Evolutionary conservation across 2,888 invertebrate species (phyloP).

Genomic region (Bursaphelenchus okinawaensis): DNA sequence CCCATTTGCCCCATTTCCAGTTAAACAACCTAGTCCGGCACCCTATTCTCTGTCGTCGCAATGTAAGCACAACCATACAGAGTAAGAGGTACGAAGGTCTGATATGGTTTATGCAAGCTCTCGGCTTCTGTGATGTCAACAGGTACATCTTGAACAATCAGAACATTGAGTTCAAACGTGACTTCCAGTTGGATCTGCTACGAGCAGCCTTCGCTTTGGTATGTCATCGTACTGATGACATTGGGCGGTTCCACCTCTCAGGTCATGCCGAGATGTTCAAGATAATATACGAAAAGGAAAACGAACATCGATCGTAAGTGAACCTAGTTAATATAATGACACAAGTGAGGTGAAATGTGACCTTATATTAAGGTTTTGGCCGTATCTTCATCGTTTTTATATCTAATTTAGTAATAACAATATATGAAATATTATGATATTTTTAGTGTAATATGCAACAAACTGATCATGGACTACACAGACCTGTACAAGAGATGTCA

Average conservation of each 20-base stretch:
- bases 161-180: conserved; percentile 32
- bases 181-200: conserved; percentile 46
- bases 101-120: conserved; percentile 34
- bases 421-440: conserved; percentile 3
- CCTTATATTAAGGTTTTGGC: background rate
- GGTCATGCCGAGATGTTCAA: conserved; percentile 36
- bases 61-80: conserved; percentile 15
- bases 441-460: conserved; percentile 41
- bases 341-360: background rate
- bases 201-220: conserved; percentile 50
- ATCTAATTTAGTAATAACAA: background rate
- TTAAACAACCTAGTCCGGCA: conserved; percentile 30
- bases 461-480: conserved; percentile 35
- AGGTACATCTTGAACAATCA: conserved; percentile 33
- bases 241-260: conserved; percentile 32
- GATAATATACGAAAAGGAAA: conserved; percentile 41
- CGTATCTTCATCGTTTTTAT: too few species aligned
- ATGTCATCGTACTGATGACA: conserved; percentile 36
- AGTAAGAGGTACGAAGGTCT: conserved; percentile 32
- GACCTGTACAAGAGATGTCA: conserved; percentile 51
- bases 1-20: conserved; percentile 21
- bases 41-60: conserved; percentile 26
- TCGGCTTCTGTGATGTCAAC: conserved; percentile 45
- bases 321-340: conserved; percentile 8
- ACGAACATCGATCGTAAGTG: conserved; percentile 42